Conservation (phyloP, 1,140 invertebrate species). For the Saccostrea echinata region DNA sequence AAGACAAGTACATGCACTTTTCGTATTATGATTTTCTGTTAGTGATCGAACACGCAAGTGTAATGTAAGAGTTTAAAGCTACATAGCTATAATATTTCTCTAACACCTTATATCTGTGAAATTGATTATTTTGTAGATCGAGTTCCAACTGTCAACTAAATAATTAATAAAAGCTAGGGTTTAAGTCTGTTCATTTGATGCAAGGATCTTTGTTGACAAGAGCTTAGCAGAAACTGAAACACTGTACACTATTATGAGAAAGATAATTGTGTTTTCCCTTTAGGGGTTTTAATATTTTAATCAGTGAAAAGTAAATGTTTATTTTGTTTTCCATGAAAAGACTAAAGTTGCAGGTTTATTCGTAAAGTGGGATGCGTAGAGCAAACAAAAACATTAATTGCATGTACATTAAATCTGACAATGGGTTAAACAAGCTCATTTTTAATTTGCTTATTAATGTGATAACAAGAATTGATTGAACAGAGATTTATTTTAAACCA, state of each 20-base stretch:
- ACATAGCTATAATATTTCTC: not conserved
- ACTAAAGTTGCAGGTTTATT: not conserved
- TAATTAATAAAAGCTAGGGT: not conserved
- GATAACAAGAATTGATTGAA: too few species aligned
- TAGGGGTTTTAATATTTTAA: not conserved
- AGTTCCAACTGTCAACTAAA: not conserved
- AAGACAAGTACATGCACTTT: too few species aligned
- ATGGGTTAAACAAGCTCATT: too few species aligned
- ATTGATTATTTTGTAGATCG: not conserved
- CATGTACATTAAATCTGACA: not conserved
- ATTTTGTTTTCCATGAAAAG: constrained; percentile 10
- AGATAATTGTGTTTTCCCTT: not conserved
- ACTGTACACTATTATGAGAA: not conserved
- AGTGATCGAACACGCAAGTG: too few species aligned
- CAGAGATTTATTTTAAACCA: too few species aligned
- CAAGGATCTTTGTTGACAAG: not conserved
- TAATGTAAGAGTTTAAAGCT: not conserved
- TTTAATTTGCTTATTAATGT: too few species aligned
- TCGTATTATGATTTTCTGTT: too few species aligned
- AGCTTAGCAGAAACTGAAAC: not conserved
- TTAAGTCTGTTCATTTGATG: not conserved
- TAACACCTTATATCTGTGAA: not conserved
- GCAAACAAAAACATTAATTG: not conserved
- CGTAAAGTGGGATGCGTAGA: not conserved
- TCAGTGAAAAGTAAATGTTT: not conserved